These are phyloP conservation scores for Hydrozoanthus gracilis DNA, from an alignment of 92 coral and sea anemone genomes.

Conservation along the genomic window DNA sequence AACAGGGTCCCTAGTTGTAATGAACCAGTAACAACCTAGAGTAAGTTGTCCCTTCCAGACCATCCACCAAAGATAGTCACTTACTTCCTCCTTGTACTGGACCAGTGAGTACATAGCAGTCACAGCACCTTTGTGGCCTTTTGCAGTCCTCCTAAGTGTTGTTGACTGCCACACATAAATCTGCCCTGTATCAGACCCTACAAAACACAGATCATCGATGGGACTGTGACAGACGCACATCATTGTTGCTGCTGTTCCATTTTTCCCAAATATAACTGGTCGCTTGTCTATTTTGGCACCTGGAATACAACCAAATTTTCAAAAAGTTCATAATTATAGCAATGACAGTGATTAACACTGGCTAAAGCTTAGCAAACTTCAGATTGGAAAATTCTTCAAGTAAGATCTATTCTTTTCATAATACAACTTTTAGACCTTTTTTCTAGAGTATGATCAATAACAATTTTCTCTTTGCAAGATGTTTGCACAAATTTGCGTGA, in stretches of 20 bases:
- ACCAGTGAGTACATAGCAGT: constrained; percentile 93
- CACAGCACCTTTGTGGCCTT: constrained; percentile 95
- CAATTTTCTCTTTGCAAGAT: too few species aligned
- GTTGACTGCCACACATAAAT: constrained; percentile 96
- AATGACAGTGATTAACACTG: too few species aligned
- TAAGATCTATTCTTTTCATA: too few species aligned
- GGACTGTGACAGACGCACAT: constrained; percentile 98
- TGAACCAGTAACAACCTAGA: too few species aligned
- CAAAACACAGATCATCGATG: constrained; percentile 89
- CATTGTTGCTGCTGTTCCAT: constrained; percentile 97
- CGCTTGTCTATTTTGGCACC: constrained; percentile 94
- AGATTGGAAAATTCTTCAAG: too few species aligned
- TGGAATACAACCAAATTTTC: background rate
- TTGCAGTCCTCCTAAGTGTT: constrained; percentile 85
- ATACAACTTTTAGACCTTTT: too few species aligned
- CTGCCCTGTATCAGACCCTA: constrained; percentile 91
- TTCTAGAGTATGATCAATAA: too few species aligned
- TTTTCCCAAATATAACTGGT: constrained; percentile 97
- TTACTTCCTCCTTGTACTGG: constrained; percentile 86
- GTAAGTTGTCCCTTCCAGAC: background rate
- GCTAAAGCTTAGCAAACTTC: too few species aligned
- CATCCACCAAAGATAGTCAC: constrained; percentile 1
- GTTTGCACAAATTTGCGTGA: too few species aligned
- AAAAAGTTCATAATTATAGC: too few species aligned
- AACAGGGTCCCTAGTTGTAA: too few species aligned